Evolutionary conservation across 2,797 vertebrate species (phyloP).

Genomic region (Pangasius sanitwongsei): DNA sequence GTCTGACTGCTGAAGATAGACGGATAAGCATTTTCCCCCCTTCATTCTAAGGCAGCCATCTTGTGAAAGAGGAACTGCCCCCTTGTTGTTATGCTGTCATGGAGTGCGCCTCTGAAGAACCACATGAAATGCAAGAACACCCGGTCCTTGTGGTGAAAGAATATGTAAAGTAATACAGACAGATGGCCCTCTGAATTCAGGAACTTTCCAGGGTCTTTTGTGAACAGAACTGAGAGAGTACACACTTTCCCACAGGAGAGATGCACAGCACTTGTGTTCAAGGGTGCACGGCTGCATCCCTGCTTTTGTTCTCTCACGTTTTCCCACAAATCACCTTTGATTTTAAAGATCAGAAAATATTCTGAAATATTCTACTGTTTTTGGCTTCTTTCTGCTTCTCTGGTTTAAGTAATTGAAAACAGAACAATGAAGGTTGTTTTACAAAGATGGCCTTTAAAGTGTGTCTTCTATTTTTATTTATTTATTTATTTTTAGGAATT

Average conservation of each 20-base stretch:
- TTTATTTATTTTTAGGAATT: too few species aligned
- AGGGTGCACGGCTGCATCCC: slow-evolving; percentile 16
- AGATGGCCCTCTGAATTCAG: slow-evolving; percentile 80
- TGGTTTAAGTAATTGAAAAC: slow-evolving; percentile 1
- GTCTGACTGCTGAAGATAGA: slow-evolving; percentile 13
- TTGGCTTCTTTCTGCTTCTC: neutral
- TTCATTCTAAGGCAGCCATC: slow-evolving; percentile 64
- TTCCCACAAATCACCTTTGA: slow-evolving; percentile 19
- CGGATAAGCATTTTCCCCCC: slow-evolving; percentile 5
- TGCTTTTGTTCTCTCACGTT: slow-evolving; percentile 6
- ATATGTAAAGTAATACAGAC: slow-evolving; percentile 84
- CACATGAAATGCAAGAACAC: slow-evolving; percentile 75
- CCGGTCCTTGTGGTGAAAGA: slow-evolving; percentile 76
- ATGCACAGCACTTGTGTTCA: slow-evolving; percentile 61
- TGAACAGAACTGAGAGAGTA: slow-evolving; percentile 72
- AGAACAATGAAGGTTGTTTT: neutral
- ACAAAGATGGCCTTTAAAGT: neutral
- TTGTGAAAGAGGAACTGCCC: slow-evolving; percentile 74
- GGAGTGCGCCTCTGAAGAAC: slow-evolving; percentile 67
- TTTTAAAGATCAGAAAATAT: slow-evolving; percentile 6
- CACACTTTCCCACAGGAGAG: slow-evolving; percentile 74
- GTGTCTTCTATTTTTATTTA: neutral
- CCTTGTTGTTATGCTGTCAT: slow-evolving; percentile 62
- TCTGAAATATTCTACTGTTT: neutral
- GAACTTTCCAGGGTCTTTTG: slow-evolving; percentile 79